These are phyloP conservation scores for Zingel zingel DNA, from an alignment of 2,113 vertebrate species.

Conservation along the genomic window DNA sequence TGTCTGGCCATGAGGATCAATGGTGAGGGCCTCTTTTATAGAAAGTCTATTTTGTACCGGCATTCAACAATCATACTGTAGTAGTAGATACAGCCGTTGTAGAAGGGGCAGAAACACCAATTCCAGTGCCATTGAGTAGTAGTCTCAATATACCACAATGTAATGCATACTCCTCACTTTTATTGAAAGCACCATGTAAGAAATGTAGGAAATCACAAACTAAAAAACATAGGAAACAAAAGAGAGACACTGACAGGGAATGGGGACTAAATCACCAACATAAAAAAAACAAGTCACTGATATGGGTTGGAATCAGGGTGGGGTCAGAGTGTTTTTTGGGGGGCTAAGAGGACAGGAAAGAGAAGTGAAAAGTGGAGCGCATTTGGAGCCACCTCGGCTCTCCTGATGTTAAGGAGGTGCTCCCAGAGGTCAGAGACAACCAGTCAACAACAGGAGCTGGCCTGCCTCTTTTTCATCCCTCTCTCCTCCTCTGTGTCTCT, in stretches of 20 bases:
- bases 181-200: background rate
- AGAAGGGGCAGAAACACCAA: background rate
- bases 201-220: constrained; percentile 3
- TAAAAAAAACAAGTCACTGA: constrained; percentile 1
- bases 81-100: background rate
- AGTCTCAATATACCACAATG: background rate
- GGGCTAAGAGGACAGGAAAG: constrained; percentile 40
- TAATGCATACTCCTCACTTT: background rate
- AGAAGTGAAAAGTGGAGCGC: constrained; percentile 71
- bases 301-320: constrained; percentile 1
- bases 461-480: constrained; percentile 37
- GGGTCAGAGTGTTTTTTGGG: constrained; percentile 33
- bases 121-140: background rate
- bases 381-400: constrained; percentile 73
- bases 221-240: background rate
- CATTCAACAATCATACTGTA: background rate
- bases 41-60: constrained; percentile 1
- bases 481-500: constrained; percentile 11
- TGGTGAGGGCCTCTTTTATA: background rate
- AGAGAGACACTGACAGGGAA: background rate
- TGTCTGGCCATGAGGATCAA: background rate
- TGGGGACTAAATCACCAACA: background rate
- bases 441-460: constrained; percentile 76
- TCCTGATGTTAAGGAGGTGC: constrained; percentile 72
- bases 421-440: constrained; percentile 78